Evolutionary conservation across 2,113 vertebrate genomes (phyloP), one percentile per base, ranked within the genome.

Genomic region (Nesoenas mayeri): DNA sequence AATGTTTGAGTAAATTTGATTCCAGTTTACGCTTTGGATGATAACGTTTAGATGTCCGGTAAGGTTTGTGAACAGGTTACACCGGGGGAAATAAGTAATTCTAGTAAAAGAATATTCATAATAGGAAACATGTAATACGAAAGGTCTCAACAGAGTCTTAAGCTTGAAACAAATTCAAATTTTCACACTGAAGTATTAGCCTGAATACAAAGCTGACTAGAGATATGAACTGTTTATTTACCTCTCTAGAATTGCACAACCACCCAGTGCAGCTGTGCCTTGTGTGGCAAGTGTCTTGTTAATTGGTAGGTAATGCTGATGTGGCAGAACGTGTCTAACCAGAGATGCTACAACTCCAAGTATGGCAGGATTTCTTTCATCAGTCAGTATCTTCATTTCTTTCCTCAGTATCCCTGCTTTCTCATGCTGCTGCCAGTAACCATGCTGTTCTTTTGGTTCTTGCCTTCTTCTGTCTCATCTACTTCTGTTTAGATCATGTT

Each of bases 141-240:
- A 94, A 54, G 31, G 14, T 48, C 7, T 82, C 56, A n/a, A 54
- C 8, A 31, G 20, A 40, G 9, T 38, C 24, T 51, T 74, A 25
- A 64, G 5, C 5, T 85, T 42, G 38, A 79, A 72, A 32, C 32
- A 75, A 34, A 66, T 53, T 44, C n/a, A 28, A 21, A 15, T 47
- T 89, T 74, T 74, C 56, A 36, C 29, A 18, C 19, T 8, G 8
- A 51, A 88, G 38, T 36, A 44, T 10, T 36, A 67, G 10, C 42
- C n/a, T 47, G 22, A 71, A 19, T 64, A 6, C 8, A 1, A 2
- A 42, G 21, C n/a, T 0, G 4, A n/a, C 15, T 47, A 54, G 50
- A 73, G 12, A 72, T 79, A 57, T 65, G 34, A 82, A 31, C 12
- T 67, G 25, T 36, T 85, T 93, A 6, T 87, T 69, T 88, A 72